These are phyloP conservation scores for Sitophilus oryzae DNA, from an alignment of 1,140 invertebrate genomes.

Conservation along the genomic window DNA sequence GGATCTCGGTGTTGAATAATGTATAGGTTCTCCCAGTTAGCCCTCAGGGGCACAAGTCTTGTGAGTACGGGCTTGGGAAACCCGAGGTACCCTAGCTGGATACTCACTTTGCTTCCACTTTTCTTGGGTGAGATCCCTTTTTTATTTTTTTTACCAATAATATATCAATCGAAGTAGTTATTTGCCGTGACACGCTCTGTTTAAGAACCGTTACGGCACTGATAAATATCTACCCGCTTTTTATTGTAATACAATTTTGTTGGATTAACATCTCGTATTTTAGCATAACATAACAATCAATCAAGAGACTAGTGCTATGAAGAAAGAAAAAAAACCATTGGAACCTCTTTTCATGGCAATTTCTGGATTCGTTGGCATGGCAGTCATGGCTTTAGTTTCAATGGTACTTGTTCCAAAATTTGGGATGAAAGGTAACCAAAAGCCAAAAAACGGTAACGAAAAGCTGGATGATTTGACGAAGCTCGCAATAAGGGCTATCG, in stretches of 20 bases:
- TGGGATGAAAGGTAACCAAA: conserved; percentile 27
- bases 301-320: conserved; percentile 14
- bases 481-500: conserved; percentile 38
- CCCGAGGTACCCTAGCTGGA: too few relatives aligned
- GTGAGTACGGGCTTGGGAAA: too few relatives aligned
- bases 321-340: conserved; percentile 35
- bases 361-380: conserved; percentile 47
- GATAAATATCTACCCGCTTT: too few relatives aligned
- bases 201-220: too few relatives aligned
- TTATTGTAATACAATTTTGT: too few relatives aligned
- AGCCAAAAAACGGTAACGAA: conserved; percentile 27
- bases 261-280: too few relatives aligned
- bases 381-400: conserved; percentile 45
- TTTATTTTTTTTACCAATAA: background rate
- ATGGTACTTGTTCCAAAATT: conserved; percentile 46
- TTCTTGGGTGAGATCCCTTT: background rate
- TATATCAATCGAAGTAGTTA: background rate
- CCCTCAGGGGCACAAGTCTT: too few relatives aligned
- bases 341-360: conserved; percentile 48
- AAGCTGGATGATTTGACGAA: conserved; percentile 31
- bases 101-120: too few relatives aligned
- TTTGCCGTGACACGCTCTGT: too few relatives aligned
- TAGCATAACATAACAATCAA: conserved; percentile 41
- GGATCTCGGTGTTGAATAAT: too few relatives aligned
- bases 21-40: too few relatives aligned